These are phyloP conservation scores for Caranx melampygus DNA, from an alignment of 2,113 vertebrate species.

Conservation along the genomic window DNA sequence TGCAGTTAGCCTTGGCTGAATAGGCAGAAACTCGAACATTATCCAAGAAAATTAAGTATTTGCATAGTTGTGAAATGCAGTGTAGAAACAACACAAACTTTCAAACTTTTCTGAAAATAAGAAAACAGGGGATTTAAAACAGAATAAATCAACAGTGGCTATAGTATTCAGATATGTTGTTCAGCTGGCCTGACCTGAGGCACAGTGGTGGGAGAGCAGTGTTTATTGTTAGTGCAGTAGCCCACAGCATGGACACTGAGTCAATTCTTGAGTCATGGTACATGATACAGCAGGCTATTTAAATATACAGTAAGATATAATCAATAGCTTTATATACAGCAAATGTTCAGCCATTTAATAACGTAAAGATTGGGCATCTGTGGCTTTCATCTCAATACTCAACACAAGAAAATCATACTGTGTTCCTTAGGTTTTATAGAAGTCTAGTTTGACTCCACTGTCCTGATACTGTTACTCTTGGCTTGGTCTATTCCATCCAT, in stretches of 20 bases:
- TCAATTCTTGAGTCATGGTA: conserved; percentile 52
- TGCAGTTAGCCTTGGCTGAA: neutral
- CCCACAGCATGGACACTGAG: conserved; percentile 45
- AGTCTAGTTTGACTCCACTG: neutral
- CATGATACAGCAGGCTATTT: neutral
- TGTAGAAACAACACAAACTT: too few relatives aligned
- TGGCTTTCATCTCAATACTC: neutral
- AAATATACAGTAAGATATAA: neutral
- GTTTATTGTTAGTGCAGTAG: conserved; percentile 32
- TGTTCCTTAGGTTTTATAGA: neutral
- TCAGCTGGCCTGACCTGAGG: conserved; percentile 21
- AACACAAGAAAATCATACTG: neutral
- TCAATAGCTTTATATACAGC: neutral
- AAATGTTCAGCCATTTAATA: neutral
- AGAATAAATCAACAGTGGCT: neutral
- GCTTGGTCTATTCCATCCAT: neutral
- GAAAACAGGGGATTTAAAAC: too few relatives aligned
- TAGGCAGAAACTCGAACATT: neutral
- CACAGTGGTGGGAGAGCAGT: conserved; percentile 46
- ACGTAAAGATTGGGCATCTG: neutral
- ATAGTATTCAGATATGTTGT: neutral
- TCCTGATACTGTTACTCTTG: neutral
- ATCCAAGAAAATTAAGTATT: neutral
- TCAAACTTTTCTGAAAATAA: too few relatives aligned
- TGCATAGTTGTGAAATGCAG: too few relatives aligned